These are phyloP conservation scores for Garra rufa DNA, from an alignment of 2,113 vertebrate species.

Conservation along the genomic window DNA sequence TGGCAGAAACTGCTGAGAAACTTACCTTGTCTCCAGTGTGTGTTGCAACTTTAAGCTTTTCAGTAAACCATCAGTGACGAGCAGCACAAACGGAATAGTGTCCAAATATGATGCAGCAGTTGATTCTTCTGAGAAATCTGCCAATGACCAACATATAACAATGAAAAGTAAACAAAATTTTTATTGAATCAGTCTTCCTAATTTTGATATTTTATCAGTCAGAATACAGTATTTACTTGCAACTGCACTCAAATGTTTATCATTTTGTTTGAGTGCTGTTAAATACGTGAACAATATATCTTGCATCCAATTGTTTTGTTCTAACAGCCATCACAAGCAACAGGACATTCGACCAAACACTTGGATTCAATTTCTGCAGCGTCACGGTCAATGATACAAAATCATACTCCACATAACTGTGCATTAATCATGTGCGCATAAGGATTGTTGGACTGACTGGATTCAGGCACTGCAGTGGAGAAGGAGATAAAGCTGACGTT, in stretches of 20 bases:
- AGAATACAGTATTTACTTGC: neutral
- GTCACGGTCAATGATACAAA: too few species aligned
- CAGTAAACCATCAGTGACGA: conserved; percentile 87
- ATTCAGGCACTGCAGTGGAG: conserved; percentile 73
- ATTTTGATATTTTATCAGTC: neutral
- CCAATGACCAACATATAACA: neutral
- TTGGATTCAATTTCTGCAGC: neutral
- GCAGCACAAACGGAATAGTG: conserved; percentile 82
- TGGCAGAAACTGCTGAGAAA: too few species aligned
- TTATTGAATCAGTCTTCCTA: neutral
- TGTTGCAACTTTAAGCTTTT: conserved; percentile 81
- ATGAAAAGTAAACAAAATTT: conserved; percentile 7
- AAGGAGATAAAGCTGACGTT: conserved; percentile 80
- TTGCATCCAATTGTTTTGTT: neutral
- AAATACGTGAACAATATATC: neutral
- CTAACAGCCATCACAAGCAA: neutral
- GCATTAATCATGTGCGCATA: neutral
- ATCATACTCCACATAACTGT: too few species aligned
- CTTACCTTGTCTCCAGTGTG: conserved; percentile 88
- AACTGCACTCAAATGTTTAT: neutral
- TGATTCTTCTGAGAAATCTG: neutral
- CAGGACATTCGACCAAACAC: neutral
- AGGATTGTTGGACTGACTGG: conserved; percentile 60
- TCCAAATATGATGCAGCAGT: conserved; percentile 57
- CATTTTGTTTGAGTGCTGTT: neutral